These are phyloP conservation scores for Beris morrisii DNA, from an alignment of 2,888 invertebrate species.

Conservation along the genomic window DNA sequence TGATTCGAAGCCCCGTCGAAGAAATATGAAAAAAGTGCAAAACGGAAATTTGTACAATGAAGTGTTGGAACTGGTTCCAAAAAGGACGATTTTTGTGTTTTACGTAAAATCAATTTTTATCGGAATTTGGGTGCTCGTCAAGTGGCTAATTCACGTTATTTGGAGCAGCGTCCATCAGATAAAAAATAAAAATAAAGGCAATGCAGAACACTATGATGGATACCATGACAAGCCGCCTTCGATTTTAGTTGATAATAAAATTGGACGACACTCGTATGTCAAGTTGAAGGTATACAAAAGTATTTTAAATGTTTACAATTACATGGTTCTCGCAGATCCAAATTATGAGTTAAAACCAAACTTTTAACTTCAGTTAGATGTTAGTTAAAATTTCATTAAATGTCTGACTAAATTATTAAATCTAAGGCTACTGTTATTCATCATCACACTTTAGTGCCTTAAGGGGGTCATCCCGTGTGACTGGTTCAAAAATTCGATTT, in stretches of 20 bases:
- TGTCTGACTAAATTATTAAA: no score
- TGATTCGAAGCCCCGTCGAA: no score
- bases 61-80: slow-evolving; percentile 28
- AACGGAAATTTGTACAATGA: slow-evolving; percentile 12
- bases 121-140: slow-evolving; percentile 37
- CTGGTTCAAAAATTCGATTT: no score
- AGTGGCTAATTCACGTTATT: slow-evolving; percentile 36
- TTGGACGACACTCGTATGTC: slow-evolving; percentile 66
- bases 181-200: slow-evolving; percentile 25
- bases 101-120: slow-evolving; percentile 36
- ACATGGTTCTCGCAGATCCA: no score
- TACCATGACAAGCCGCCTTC: slow-evolving; percentile 62
- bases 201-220: slow-evolving; percentile 31
- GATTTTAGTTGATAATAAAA: slow-evolving; percentile 62
- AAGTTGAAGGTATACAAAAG: slow-evolving; percentile 62
- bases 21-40: slow-evolving; percentile 9
- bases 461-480: no score
- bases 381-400: no score
- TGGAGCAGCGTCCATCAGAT: slow-evolving; percentile 37
- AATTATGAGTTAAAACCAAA: no score
- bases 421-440: no score
- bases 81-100: slow-evolving; percentile 32
- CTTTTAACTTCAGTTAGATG: no score
- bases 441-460: no score
- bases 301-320: no score